Evolutionary conservation across 2,113 vertebrate species (phyloP).

Genomic region (Archocentrus centrarchus): DNA sequence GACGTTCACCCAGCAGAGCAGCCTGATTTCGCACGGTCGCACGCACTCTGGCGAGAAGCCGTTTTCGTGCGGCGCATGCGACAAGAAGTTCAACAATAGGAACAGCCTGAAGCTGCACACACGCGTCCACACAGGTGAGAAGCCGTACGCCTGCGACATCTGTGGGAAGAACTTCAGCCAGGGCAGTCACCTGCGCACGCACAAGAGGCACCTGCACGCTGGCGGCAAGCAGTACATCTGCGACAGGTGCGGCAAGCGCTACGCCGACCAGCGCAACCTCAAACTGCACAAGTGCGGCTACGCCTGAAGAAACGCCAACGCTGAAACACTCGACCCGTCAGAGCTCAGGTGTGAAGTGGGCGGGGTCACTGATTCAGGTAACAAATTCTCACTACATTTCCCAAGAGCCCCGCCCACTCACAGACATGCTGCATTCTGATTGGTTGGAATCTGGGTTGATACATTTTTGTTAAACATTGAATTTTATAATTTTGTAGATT

Average conservation of each 20-base stretch:
- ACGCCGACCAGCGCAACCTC: conserved; percentile 78
- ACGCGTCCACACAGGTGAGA: conserved; percentile 78
- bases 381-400: not conserved
- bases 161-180: conserved; percentile 79
- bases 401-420: not conserved
- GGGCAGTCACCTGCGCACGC: conserved; percentile 80
- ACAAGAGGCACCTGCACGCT: conserved; percentile 77
- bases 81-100: conserved; percentile 79
- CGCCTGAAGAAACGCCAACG: conserved; percentile 29
- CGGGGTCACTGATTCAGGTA: not conserved
- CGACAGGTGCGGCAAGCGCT: conserved; percentile 79
- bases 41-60: conserved; percentile 75
- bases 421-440: not conserved
- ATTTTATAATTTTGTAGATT: conserved; percentile 13
- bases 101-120: conserved; percentile 82
- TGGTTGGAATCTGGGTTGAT: not conserved
- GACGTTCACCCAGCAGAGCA: conserved; percentile 82
- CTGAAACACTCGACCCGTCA: not conserved
- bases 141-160: conserved; percentile 75
- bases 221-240: conserved; percentile 83
- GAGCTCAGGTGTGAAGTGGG: not conserved
- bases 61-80: conserved; percentile 69
- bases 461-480: not conserved
- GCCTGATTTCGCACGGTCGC: conserved; percentile 76
- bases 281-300: conserved; percentile 81